Percentiles rank a stretch among this genome's conserved stretches.
phyloP scores from a whole-genome alignment of 2,797 vertebrate species.

The Pristis pectinata region DNA sequence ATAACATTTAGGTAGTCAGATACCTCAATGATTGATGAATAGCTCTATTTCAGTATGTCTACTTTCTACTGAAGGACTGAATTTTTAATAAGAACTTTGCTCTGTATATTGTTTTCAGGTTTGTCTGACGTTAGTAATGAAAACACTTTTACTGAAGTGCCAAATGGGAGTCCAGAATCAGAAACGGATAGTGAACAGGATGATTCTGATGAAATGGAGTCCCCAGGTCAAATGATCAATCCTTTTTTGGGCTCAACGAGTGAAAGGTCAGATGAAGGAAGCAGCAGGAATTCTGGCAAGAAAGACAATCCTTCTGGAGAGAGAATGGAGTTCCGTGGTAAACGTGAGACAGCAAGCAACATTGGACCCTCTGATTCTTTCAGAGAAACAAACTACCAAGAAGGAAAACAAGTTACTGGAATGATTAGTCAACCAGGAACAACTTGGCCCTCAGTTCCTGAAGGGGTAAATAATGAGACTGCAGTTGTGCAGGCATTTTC shows the following conservation, averaged over 20 bases:
- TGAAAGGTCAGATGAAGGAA: background rate
- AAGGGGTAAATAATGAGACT: slow-evolving; percentile 42
- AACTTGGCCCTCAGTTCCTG: slow-evolving; percentile 38
- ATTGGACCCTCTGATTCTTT: slow-evolving; percentile 29
- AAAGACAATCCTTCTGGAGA: background rate
- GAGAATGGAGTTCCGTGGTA: background rate
- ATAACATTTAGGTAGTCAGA: background rate
- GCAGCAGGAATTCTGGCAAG: background rate
- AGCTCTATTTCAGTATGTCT: background rate
- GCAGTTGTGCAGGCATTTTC: slow-evolving; percentile 40
- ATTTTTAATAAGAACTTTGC: background rate
- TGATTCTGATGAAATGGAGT: slow-evolving; percentile 41
- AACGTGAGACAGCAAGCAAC: slow-evolving; percentile 6
- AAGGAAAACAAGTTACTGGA: slow-evolving; percentile 39
- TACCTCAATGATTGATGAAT: background rate
- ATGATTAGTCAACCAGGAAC: slow-evolving; percentile 36
- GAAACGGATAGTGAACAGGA: background rate
- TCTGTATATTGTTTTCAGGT: background rate
- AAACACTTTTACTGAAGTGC: background rate
- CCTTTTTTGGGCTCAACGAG: slow-evolving; percentile 29
- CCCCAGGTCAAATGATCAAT: slow-evolving; percentile 40
- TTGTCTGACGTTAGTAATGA: background rate
- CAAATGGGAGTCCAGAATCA: background rate
- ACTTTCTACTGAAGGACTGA: background rate
- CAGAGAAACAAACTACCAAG: slow-evolving; percentile 18